phyloP scores from a whole-genome alignment of 35 echinoderm and acorn worm species.

The Anneissia japonica region DNA sequence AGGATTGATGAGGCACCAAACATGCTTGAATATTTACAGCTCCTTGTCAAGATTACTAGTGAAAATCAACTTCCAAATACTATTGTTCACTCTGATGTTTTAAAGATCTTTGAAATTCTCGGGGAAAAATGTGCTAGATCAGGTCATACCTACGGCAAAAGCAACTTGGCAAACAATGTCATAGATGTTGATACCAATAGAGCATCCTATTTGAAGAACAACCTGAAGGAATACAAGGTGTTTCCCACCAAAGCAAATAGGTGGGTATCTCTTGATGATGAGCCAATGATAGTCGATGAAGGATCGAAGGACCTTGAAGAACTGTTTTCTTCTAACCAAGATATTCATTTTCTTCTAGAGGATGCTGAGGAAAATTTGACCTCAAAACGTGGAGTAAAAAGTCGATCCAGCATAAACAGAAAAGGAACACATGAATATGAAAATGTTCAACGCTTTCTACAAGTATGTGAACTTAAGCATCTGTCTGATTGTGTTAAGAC shows the following conservation, averaged over 20 bases:
- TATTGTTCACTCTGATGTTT: neutral
- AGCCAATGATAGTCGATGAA: neutral
- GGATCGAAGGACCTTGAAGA: neutral
- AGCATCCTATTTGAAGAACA: neutral
- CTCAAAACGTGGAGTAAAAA: neutral
- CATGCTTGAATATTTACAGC: neutral
- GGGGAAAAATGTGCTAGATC: conserved; percentile 1
- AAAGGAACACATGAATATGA: neutral
- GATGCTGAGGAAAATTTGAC: neutral
- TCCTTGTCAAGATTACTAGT: neutral
- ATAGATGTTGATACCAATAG: neutral
- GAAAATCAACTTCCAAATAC: neutral
- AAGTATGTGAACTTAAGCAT: neutral
- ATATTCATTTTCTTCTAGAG: neutral
- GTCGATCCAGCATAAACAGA: no score
- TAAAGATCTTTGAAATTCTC: neutral
- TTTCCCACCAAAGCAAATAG: conserved; percentile 10
- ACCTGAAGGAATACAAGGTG: neutral
- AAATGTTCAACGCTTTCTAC: neutral
- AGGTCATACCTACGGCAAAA: neutral
- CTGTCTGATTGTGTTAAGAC: neutral
- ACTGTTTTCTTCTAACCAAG: neutral
- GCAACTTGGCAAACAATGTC: neutral
- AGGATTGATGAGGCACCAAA: neutral
- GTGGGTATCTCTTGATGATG: neutral